Evolutionary conservation across 2,888 invertebrate species (phyloP).

Genomic region (Acanthosoma haemorrhoidale): DNA sequence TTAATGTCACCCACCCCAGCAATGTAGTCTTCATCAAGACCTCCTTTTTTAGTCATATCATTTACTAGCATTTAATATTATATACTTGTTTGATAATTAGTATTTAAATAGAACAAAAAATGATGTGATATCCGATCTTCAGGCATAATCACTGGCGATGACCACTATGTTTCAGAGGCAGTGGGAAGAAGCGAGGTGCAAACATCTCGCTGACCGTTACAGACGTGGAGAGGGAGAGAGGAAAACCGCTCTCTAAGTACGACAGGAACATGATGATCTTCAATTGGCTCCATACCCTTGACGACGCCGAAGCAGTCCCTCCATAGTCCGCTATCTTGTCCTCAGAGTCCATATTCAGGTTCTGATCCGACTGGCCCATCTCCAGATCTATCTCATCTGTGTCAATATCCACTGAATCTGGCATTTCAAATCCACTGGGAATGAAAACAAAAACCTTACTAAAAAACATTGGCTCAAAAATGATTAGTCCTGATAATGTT

Average conservation of each 20-base stretch:
- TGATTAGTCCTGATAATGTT: no score
- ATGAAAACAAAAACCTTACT: no score
- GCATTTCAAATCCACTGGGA: no score
- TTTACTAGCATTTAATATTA: no score
- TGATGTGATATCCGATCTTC: no score
- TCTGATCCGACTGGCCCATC: neutral
- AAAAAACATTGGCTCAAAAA: no score
- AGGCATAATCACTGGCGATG: no score
- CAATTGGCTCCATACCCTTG: conserved; percentile 85
- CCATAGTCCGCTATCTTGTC: conserved; percentile 17
- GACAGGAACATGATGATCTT: conserved; percentile 94
- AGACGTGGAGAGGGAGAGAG: conserved; percentile 74
- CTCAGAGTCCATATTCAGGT: neutral
- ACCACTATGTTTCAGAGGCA: conserved; percentile 26
- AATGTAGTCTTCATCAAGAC: no score
- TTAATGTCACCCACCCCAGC: no score
- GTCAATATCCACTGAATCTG: neutral
- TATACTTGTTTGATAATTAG: no score
- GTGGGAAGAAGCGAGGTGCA: conserved; percentile 44
- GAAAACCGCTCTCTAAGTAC: conserved; percentile 79
- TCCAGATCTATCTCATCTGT: neutral
- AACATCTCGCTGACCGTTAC: conserved; percentile 63
- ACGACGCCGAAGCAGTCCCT: conserved; percentile 53
- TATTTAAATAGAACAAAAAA: no score
- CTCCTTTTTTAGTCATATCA: no score